A percentile compares a stretch with the other conserved stretches of the same genome.
These are phyloP conservation scores for Chrysodeixis includens DNA, from an alignment of 2,888 invertebrate genomes.

Conservation along the genomic window DNA sequence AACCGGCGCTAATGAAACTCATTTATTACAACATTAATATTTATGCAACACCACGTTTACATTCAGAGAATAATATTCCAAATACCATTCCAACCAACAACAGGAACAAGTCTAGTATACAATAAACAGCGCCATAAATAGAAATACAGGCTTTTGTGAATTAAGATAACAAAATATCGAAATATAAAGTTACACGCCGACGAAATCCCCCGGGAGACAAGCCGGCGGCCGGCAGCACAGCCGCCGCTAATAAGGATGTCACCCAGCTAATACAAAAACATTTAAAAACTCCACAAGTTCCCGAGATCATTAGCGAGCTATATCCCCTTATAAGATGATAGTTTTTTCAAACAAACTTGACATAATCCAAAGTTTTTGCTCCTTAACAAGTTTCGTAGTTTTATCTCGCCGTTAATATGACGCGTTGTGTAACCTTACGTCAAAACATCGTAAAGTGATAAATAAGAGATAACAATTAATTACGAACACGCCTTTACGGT, in stretches of 20 bases:
- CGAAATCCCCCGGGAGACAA: conserved; percentile 59
- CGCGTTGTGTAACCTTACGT: neutral
- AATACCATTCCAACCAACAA: conserved; percentile 35
- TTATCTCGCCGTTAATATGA: neutral
- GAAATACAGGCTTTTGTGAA: conserved; percentile 56
- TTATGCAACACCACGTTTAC: conserved; percentile 41
- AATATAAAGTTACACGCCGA: conserved; percentile 60
- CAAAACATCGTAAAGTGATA: conserved; percentile 2
- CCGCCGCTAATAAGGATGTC: conserved; percentile 36
- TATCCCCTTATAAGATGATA: neutral
- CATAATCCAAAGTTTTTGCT: conserved; percentile 5
- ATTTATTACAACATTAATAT: conserved; percentile 46
- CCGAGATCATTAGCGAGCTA: neutral
- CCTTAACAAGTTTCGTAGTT: neutral
- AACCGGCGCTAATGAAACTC: conserved; percentile 46
- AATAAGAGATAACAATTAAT: conserved; percentile 4
- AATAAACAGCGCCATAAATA: conserved; percentile 52
- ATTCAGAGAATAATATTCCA: conserved; percentile 36
- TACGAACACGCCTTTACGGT: conserved; percentile 1
- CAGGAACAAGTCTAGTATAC: conserved; percentile 20
- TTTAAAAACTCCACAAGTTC: neutral
- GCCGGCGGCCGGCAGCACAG: conserved; percentile 47
- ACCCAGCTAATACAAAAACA: neutral
- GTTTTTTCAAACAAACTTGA: neutral
- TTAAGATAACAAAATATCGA: conserved; percentile 59